These are phyloP conservation scores for Cantharis nigra DNA, from an alignment of 2,888 invertebrate species.

Conservation along the genomic window DNA sequence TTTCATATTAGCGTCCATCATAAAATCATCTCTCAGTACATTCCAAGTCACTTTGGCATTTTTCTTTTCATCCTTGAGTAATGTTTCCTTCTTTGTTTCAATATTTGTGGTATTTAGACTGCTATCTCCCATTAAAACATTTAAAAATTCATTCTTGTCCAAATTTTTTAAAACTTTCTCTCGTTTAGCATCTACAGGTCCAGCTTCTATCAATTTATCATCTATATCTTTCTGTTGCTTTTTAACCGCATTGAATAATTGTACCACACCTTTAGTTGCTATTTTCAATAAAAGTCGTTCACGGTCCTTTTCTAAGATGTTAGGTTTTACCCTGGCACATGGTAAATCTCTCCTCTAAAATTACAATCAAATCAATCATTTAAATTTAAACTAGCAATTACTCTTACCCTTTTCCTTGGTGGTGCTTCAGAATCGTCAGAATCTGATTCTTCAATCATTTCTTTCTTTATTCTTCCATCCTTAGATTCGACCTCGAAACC, in stretches of 20 bases:
- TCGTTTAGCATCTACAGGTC: conserved; percentile 76
- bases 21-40: conserved; percentile 81
- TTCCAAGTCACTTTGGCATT: conserved; percentile 61
- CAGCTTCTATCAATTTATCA: conserved; percentile 70
- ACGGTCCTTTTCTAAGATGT: conserved; percentile 73
- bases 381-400: conserved; percentile 7
- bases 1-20: conserved; percentile 86
- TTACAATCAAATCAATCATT: conserved; percentile 1
- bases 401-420: conserved; percentile 46
- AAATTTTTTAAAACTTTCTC: conserved; percentile 78
- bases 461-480: conserved; percentile 60
- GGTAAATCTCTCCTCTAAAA: conserved; percentile 65
- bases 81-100: conserved; percentile 14
- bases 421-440: conserved; percentile 53
- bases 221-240: conserved; percentile 81
- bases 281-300: conserved; percentile 80
- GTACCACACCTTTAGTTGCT: conserved; percentile 91
- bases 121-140: conserved; percentile 75
- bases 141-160: conserved; percentile 76
- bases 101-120: conserved; percentile 55
- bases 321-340: conserved; percentile 75
- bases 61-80: conserved; percentile 15
- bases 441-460: conserved; percentile 45
- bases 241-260: conserved; percentile 88
- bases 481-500: conserved; percentile 68